These are phyloP conservation scores for Callinectes sapidus DNA, from an alignment of 2,888 invertebrate genomes.

Conservation along the genomic window DNA sequence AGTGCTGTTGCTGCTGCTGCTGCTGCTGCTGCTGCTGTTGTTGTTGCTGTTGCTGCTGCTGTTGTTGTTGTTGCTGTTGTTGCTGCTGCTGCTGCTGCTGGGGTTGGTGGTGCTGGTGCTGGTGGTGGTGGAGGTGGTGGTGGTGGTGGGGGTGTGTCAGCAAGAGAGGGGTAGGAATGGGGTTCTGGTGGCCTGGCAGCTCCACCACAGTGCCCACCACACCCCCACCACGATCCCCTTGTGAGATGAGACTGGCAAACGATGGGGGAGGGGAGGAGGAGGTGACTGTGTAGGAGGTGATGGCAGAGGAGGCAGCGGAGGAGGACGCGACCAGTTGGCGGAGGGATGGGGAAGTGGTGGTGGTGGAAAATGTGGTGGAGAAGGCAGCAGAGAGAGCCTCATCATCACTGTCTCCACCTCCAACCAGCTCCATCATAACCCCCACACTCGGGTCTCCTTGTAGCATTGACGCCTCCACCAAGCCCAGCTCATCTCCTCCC, in stretches of 20 bases:
- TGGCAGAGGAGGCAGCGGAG: slow-evolving; percentile 31
- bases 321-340: neutral
- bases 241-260: slow-evolving; percentile 43
- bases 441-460: slow-evolving; percentile 61
- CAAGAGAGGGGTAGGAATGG: slow-evolving; percentile 49
- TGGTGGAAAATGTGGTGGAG: slow-evolving; percentile 62
- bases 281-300: slow-evolving; percentile 39
- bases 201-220: slow-evolving; percentile 44
- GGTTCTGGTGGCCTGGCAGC: slow-evolving; percentile 57
- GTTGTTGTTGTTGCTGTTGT: slow-evolving; percentile 45
- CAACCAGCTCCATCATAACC: slow-evolving; percentile 69
- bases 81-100: slow-evolving; percentile 33
- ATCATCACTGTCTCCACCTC: slow-evolving; percentile 61
- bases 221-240: slow-evolving; percentile 45
- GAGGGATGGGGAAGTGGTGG: slow-evolving; percentile 48
- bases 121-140: slow-evolving; percentile 53
- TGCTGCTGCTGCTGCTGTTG: slow-evolving; percentile 42
- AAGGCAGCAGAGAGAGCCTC: slow-evolving; percentile 57
- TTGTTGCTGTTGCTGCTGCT: neutral
- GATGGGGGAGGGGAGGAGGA: slow-evolving; percentile 44
- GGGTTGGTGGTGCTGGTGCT: slow-evolving; percentile 7
- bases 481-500: slow-evolving; percentile 57
- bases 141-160: slow-evolving; percentile 56
- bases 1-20: slow-evolving; percentile 44
- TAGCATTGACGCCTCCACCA: slow-evolving; percentile 68